Percentiles rank a stretch among this genome's conserved stretches.
phyloP scores from a whole-genome alignment of 1,140 invertebrate genomes.

The Gonatopus flavifemur region DNA sequence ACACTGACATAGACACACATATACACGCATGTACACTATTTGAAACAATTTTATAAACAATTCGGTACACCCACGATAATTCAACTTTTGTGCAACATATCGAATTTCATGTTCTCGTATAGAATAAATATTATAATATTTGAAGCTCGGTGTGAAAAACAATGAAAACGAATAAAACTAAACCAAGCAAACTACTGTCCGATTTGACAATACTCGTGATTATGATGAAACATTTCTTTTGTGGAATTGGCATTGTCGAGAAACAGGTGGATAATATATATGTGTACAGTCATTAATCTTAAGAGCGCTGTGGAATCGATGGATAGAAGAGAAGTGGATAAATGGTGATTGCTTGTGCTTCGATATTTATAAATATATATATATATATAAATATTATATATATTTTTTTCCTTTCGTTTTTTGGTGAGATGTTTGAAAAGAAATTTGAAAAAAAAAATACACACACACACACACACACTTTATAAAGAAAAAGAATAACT shows the following conservation, averaged over 20 bases:
- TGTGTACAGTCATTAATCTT: conserved; percentile 56
- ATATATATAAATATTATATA: too few species aligned
- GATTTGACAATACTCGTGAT: conserved; percentile 51
- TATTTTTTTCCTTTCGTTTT: too few species aligned
- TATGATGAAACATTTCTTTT: conserved; percentile 8
- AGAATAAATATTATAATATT: conserved; percentile 7
- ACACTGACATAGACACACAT: too few species aligned
- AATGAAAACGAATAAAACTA: too few species aligned
- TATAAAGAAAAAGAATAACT: conserved; percentile 23
- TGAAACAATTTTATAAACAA: too few species aligned
- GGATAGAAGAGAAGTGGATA: conserved; percentile 6
- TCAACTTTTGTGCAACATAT: conserved; percentile 41
- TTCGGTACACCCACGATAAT: too few species aligned
- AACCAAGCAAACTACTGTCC: conserved; percentile 21
- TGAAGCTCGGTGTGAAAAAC: too few species aligned
- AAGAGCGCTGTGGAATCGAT: conserved; percentile 28
- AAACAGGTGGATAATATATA: conserved; percentile 13
- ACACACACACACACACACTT: conserved; percentile 14
- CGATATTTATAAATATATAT: conserved; percentile 51
- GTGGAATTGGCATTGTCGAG: not conserved
- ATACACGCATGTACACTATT: too few species aligned
- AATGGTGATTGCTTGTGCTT: conserved; percentile 47
- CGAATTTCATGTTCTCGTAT: conserved; percentile 32
- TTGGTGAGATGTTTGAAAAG: conserved; percentile 31
- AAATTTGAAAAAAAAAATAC: conserved; percentile 16